Evolutionary conservation across 2,797 vertebrate species (phyloP).

Genomic region (Alfaro cultratus): DNA sequence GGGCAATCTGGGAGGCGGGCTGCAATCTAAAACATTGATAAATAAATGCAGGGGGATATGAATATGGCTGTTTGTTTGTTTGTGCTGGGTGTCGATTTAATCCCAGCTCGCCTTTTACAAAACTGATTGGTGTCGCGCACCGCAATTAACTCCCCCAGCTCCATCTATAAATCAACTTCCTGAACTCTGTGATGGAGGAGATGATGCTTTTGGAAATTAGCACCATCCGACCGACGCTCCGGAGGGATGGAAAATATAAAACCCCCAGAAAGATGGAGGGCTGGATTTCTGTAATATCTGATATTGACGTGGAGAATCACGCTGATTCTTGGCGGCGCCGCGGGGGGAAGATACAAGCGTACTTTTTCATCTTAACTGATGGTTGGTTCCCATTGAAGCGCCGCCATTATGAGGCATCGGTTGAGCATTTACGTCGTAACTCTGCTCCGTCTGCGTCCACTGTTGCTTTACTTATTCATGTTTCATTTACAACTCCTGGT

Average conservation of each 20-base stretch:
- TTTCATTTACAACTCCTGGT: constrained; percentile 75
- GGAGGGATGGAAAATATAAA: neutral
- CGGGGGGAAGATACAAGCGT: constrained; percentile 49
- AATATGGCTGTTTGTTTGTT: constrained; percentile 83
- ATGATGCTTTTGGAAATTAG: constrained; percentile 94
- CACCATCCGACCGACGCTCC: constrained; percentile 83
- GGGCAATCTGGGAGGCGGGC: constrained; percentile 76
- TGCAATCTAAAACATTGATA: constrained; percentile 85
- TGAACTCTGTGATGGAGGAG: constrained; percentile 88
- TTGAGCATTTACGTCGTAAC: constrained; percentile 66
- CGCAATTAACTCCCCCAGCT: constrained; percentile 92
- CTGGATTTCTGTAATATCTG: constrained; percentile 68
- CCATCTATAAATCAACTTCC: constrained; percentile 96
- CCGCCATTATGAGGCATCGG: constrained; percentile 56
- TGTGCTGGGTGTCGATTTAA: constrained; percentile 76
- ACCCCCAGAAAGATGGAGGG: constrained; percentile 1
- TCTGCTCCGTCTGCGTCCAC: constrained; percentile 49
- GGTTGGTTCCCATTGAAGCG: constrained; percentile 59
- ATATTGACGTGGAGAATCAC: constrained; percentile 79
- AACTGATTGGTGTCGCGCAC: constrained; percentile 86
- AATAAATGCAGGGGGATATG: constrained; percentile 80
- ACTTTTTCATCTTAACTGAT: constrained; percentile 63
- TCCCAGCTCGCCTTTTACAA: constrained; percentile 71
- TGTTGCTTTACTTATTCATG: constrained; percentile 80
- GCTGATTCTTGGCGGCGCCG: constrained; percentile 75